Evolutionary conservation across 2,113 vertebrate genomes (phyloP).

Genomic region (Amphiprion percula): DNA sequence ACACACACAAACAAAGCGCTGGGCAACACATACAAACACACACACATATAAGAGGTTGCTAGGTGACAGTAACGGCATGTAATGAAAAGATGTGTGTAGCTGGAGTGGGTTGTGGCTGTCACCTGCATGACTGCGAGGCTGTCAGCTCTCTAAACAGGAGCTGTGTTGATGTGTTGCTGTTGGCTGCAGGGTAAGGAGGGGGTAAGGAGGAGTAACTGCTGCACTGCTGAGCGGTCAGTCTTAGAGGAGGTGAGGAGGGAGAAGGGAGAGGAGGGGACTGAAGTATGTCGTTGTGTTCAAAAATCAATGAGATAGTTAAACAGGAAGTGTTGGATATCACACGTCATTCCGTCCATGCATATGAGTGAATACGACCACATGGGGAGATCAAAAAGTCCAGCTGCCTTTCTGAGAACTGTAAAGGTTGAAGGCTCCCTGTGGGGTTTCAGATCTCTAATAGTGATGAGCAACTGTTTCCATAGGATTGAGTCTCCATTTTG

Average conservation of each 20-base stretch:
- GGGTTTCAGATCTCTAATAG: background rate
- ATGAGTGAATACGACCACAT: background rate
- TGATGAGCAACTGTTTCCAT: background rate
- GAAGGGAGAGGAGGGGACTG: background rate
- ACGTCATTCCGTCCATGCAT: background rate
- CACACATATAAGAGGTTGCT: conserved; percentile 29
- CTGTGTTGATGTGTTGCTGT: conserved; percentile 19
- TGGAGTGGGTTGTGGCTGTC: conserved; percentile 36
- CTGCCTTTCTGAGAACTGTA: background rate
- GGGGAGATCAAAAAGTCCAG: background rate
- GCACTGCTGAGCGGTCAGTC: background rate
- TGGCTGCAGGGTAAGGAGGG: background rate
- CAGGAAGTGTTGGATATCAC: background rate
- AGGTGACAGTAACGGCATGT: conserved; percentile 59
- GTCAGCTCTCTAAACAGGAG: conserved; percentile 26
- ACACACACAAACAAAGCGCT: background rate
- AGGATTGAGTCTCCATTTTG: too few species aligned
- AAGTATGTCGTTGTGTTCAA: background rate
- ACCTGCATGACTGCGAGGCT: conserved; percentile 19
- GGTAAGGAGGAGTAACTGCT: conserved; percentile 13
- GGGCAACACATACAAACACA: background rate
- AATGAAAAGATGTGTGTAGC: conserved; percentile 37
- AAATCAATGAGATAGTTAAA: conserved; percentile 14
- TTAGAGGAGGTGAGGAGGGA: background rate
- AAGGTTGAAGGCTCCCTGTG: background rate